phyloP scores from a whole-genome alignment of 2,888 invertebrate species.

The Conomelus anceps region DNA sequence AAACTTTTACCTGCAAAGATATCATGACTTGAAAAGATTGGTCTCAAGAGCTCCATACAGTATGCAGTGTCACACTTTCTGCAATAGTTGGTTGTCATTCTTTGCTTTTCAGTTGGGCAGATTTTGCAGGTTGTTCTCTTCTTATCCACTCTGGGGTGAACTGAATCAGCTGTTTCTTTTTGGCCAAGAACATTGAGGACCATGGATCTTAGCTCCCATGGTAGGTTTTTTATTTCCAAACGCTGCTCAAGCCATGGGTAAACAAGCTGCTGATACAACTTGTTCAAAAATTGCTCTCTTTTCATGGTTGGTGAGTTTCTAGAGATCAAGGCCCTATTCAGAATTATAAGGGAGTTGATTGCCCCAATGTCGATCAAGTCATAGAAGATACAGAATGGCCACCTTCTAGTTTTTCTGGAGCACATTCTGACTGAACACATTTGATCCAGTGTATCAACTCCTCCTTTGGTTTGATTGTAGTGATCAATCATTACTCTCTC shows the following conservation, averaged over 20 bases:
- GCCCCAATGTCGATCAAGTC: neutral
- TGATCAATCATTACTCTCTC: constrained; percentile 1
- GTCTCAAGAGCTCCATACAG: neutral
- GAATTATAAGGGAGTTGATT: neutral
- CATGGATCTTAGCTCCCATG: constrained; percentile 2
- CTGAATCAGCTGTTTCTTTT: neutral
- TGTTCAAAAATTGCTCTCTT: neutral
- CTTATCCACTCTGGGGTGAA: neutral
- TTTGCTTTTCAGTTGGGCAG: constrained; percentile 1
- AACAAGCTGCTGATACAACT: neutral
- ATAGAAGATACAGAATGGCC: neutral
- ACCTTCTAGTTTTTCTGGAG: constrained; percentile 2
- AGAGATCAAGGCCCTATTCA: neutral
- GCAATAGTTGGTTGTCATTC: constrained; percentile 14
- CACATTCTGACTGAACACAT: neutral
- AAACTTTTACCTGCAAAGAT: constrained; percentile 2
- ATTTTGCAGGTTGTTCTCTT: constrained; percentile 14
- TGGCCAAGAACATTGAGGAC: neutral
- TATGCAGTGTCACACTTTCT: neutral
- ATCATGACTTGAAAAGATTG: neutral
- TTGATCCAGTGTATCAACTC: neutral
- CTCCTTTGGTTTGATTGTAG: constrained; percentile 2
- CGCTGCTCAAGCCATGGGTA: neutral
- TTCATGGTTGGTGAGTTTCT: neutral
- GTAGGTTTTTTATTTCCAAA: neutral